Base-by-base conservation (phyloP, 2,113 vertebrate species). In the Pleuronectes platessa region DNA sequence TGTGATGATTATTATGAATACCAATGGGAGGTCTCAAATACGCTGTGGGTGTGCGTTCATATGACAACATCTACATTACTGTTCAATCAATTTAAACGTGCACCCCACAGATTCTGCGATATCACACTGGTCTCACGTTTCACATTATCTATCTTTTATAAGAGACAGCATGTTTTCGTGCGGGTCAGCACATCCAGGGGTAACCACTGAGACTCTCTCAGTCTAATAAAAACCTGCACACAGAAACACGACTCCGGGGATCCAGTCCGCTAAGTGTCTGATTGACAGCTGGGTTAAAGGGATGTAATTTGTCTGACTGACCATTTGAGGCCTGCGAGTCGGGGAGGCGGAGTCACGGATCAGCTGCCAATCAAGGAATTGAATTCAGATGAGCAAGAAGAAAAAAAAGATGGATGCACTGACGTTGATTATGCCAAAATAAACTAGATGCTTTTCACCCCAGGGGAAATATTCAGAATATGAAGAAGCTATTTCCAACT, bases 261-360 rank as follows among this genome's bases (percentile, higher is more conserved):
- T 49, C 24, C n/a, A 62, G 69, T 63, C 23, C 66, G 68, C 62
- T 79, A 61, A 69, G 37, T 75, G 68, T 79, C 61, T 82, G 87
- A 91, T 37, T 90, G 87, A 85, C 84, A 88, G 80, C 42, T 75
- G 79, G 71, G 45, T 72, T 84, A 78, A 93, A 84, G 79, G 47
- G 65, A 86, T 81, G 61, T 73, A 85, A 88, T 85, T 88, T 80
- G 62, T 70, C 73, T 62, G 64, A 78, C 76, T 74, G 77, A 65
- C 78, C 75, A 69, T 81, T 82, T 18, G 15, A 71, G 71, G 40
- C 62, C 26, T 45, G 13, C 1, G 47, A 68, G 37, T 35, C 14
- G 21, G 67, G 56, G 27, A 26, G 47, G 54, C 1, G 27, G 65
- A 79, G 62, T 61, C 55, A 53, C 37, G 69, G 70, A 74, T 80